Percentiles rank a stretch among this genome's conserved stretches.
Evolutionary conservation across 2,888 invertebrate species (phyloP).

Genomic region (Stenichneumon culpator): DNA sequence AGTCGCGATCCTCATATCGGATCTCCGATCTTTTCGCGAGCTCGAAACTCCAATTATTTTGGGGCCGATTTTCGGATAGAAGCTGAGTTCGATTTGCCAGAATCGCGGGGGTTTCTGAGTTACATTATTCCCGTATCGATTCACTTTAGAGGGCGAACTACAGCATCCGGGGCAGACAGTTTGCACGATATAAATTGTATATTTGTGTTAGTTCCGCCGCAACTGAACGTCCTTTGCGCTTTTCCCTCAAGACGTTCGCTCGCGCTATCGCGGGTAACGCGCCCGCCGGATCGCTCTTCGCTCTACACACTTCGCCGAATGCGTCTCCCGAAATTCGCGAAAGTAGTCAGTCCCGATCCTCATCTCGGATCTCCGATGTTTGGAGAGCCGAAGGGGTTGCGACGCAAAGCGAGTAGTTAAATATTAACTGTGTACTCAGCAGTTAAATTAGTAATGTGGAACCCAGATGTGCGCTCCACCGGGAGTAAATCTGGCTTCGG

Average conservation of each 20-base stretch:
- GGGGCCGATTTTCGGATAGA: too few relatives aligned
- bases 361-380: conserved; percentile 73
- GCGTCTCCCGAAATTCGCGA: conserved; percentile 67
- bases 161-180: neutral
- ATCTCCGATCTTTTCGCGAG: conserved; percentile 72
- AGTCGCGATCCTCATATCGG: conserved; percentile 65
- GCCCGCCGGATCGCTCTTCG: neutral
- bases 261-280: neutral
- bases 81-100: too few relatives aligned
- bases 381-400: conserved; percentile 72
- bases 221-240: conserved; percentile 35
- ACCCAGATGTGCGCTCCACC: conserved; percentile 52
- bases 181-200: conserved; percentile 6
- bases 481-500: conserved; percentile 54
- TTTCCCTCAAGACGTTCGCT: conserved; percentile 11
- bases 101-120: too few relatives aligned
- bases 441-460: conserved; percentile 78
- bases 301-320: conserved; percentile 2
- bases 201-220: neutral
- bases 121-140: neutral
- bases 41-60: too few relatives aligned
- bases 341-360: conserved; percentile 58
- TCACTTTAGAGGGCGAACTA: too few relatives aligned
- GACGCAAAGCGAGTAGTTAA: conserved; percentile 75
- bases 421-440: conserved; percentile 79